Percentiles rank a stretch among this genome's conserved stretches.
Conservation (phyloP, 2,797 vertebrate species). For the Hypotaenidia okinawae region DNA sequence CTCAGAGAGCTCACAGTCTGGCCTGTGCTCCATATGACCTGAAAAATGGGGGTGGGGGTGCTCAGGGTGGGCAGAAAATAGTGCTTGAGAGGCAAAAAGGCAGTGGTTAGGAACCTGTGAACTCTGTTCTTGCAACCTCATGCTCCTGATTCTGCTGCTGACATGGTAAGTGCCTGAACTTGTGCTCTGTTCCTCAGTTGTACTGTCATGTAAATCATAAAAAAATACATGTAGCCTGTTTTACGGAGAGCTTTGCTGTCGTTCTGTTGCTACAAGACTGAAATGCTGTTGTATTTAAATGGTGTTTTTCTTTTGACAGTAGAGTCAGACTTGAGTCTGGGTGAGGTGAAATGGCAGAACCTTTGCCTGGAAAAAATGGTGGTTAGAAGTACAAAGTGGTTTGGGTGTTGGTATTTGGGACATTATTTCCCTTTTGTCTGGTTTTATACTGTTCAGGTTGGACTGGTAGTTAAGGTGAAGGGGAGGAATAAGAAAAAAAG, state of each 20-base stretch:
- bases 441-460: not conserved
- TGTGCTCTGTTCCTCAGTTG: not conserved
- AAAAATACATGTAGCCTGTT: not conserved
- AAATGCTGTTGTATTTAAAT: not conserved
- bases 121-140: not conserved
- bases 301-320: not conserved
- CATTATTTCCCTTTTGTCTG: not conserved
- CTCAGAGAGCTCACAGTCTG: not conserved
- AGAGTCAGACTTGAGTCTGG: not conserved
- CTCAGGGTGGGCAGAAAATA: not conserved
- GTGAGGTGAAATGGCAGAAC: not conserved
- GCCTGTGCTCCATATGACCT: not conserved
- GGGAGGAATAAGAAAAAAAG: not conserved
- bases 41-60: not conserved
- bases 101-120: not conserved
- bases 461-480: not conserved
- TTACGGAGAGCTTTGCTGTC: not conserved
- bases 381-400: not conserved
- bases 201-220: not conserved
- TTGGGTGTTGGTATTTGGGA: not conserved
- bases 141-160: not conserved
- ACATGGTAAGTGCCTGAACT: accelerated
- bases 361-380: not conserved
- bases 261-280: not conserved
- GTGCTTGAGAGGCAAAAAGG: not conserved